Base-by-base conservation (phyloP, 2,113 vertebrate genomes). In the Casuarius casuarius region DNA sequence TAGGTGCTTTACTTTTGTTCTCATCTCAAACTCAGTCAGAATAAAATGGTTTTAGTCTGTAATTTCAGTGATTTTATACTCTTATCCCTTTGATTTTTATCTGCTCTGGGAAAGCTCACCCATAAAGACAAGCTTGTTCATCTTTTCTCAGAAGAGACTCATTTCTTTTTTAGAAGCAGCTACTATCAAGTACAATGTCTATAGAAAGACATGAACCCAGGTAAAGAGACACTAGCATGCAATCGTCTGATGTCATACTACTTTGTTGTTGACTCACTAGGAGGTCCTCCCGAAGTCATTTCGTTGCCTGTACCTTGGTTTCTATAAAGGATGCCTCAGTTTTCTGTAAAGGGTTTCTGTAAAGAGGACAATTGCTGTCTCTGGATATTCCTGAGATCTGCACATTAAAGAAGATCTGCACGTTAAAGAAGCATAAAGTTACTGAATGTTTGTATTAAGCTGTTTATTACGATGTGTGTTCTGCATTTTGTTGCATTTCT, bases 361-460 rank as follows among this genome's bases (percentile, higher is more conserved):
- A 31, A 81, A 84, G 7, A 18, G 46, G 52, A 7, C 70, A 80
- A 40, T 5, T 52, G 35, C 2, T 73, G 20, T 14, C 6, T 48
- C 44, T 14, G 25, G 0, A 0, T 66, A 5, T n/a, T 71, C 7
- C 29, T 68, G 51, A 72, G 28, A 44, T 52, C 56, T 81, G 58
- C 22, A 11, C 5, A 2, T 78, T 61, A 71, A 75, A 51, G 56
- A 33, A 72, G 28, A 44, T 52, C 56, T 81, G 58, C 22, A 11
- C 5, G 2, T 78, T 61, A 71, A 75, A 51, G 56, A 33, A 59
- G 10, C 5, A 49, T 56, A 11, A 80, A 74, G 11, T 25, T 72
- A 63, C 20, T 33, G 46, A 61, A 26, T 59, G 25, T 54, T 87
- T 66, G 18, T 44, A 26, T 63, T 74, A 49, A 80, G 9, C 14